Base-by-base conservation (phyloP, 1,140 invertebrate species). In the Thaumatotibia leucotreta region DNA sequence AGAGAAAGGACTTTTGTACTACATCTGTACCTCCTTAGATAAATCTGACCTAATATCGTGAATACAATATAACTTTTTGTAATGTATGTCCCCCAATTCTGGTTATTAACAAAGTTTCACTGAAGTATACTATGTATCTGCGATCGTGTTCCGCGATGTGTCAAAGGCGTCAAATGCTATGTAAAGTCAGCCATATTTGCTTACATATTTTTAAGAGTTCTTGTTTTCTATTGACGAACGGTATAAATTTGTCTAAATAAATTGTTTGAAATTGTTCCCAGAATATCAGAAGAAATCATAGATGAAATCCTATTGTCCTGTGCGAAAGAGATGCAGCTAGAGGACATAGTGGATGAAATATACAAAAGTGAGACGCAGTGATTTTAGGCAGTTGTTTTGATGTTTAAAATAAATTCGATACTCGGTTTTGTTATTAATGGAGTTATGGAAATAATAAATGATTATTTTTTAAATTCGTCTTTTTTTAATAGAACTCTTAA, bases 251-350 rank as follows among this genome's bases (percentile, higher is more conserved):
- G 14, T 33, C 65, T 54, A 22, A 17, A 67, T 66, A 39, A 49
- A 23, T 63, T 65, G 67, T 33, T 54, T 79, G 78, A 1, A 14
- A 32, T 65, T 65, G 27, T 65, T 65, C 24, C 0, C 76, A 90
- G 87, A 29, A 68, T 88, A 5, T 86, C 87, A 4, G 86, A 88
- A 39, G 69, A 83, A 45, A 80, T 90, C n/a, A 83, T 90, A 14
- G 84, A 88, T 33, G 87, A 88, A 0, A 52, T 88, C 0, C 69
- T 89, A 0, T 8, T 76, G 31, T 65, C 61, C 1, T 85, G 81
- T 45, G 76, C 79, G 3, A 79, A 82, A 33, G 84, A 88, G 39
- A 85, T 89, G 81, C 75, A 89, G 49, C 35, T 89, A 22, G 29
- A 68, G 2, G 24, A 74, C 0, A 9, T 79, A 6, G 33, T 87